Evolutionary conservation across 2,888 invertebrate genomes (phyloP).

Genomic region (Eristalis arbustorum): DNA sequence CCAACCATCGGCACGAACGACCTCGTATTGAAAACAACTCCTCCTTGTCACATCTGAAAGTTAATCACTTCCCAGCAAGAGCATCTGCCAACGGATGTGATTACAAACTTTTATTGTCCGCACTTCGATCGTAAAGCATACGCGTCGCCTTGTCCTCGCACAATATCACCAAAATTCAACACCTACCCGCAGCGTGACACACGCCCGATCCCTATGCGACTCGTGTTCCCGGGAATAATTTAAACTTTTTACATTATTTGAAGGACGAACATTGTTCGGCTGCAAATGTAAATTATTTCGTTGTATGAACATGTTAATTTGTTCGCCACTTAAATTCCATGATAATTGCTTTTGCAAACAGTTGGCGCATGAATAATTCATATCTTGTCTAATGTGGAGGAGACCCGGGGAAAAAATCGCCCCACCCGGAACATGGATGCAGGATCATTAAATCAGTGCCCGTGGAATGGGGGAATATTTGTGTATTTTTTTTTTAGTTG

Average conservation of each 20-base stretch:
- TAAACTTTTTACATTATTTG: slow-evolving; percentile 36
- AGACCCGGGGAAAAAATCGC: background rate
- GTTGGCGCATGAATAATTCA: slow-evolving; percentile 23
- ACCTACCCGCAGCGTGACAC: background rate
- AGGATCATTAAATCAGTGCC: background rate
- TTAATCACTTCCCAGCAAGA: background rate
- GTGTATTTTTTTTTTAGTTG: background rate
- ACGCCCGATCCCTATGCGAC: background rate
- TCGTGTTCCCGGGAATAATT: slow-evolving; percentile 12
- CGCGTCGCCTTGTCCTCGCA: background rate
- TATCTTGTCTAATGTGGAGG: background rate
- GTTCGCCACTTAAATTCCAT: slow-evolving; percentile 8
- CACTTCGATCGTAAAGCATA: background rate
- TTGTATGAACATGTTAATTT: slow-evolving; percentile 17
- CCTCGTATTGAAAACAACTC: too few species aligned
- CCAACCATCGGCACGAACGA: background rate
- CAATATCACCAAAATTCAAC: background rate
- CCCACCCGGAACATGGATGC: background rate
- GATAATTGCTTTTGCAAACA: slow-evolving; percentile 30
- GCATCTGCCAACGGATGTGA: background rate
- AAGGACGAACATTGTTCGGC: background rate
- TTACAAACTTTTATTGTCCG: background rate
- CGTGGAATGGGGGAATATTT: background rate
- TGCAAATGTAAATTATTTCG: slow-evolving; percentile 24
- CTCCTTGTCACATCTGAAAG: background rate